Percentiles rank a stretch among this genome's conserved stretches.
Conservation (phyloP, 30 jellyfish, hydroid and myxozoan species). For the Catostylus mosaicus region DNA sequence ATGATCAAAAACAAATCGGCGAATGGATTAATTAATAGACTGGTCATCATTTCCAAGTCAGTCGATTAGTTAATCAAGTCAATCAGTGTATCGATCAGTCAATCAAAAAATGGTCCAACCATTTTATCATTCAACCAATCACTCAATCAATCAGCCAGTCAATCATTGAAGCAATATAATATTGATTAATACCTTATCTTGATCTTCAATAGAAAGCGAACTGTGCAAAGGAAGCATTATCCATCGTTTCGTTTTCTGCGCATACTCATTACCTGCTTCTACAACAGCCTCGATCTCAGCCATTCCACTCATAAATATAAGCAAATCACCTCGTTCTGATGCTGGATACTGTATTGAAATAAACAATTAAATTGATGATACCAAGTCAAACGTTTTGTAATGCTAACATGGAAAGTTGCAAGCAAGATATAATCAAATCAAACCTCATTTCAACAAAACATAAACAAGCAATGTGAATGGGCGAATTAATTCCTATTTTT, state of each 20-base stretch:
- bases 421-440: too few species aligned
- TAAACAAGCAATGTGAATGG: too few species aligned
- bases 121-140: background rate
- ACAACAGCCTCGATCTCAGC: conserved; percentile 93
- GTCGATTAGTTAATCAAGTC: too few species aligned
- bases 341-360: conserved; percentile 76
- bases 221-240: conserved; percentile 95
- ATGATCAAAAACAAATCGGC: too few species aligned
- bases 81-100: background rate
- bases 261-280: conserved; percentile 93
- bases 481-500: too few species aligned
- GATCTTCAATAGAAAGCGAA: conserved; percentile 91
- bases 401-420: too few species aligned
- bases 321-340: conserved; percentile 93
- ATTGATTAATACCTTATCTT: conserved; percentile 77
- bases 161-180: background rate
- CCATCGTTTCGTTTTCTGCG: conserved; percentile 86
- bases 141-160: background rate
- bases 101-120: background rate
- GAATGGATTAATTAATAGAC: too few species aligned
- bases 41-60: too few species aligned
- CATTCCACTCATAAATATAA: conserved; percentile 97
- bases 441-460: too few species aligned
- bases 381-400: background rate
- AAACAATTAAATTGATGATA: background rate